Evolutionary conservation across 2,113 vertebrate genomes (phyloP), one percentile per base, ranked within the genome.

Genomic region (Sula dactylatra): DNA sequence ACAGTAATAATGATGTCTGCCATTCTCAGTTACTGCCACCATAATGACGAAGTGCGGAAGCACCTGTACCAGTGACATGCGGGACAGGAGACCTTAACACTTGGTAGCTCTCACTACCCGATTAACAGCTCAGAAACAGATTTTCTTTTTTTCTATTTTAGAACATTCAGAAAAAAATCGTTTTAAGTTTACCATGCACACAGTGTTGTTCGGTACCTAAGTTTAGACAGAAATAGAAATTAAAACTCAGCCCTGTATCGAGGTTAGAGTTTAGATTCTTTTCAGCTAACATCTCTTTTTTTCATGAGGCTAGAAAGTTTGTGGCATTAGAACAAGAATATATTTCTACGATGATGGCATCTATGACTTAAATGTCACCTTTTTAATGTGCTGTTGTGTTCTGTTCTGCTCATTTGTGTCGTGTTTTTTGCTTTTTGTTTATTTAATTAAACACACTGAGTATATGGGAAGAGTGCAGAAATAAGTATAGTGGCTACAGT

Each of bases 351-450:
- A 17, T 10, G 11, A 82, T 71, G 24, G 52, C 90, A 92, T 42
- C 55, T 81, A 2, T 27, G 78, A 38, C 79, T 93, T 86, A 65
- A 95, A 70, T 59, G 58, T 59, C 79, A 56, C 18, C 65, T 89
- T 93, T 91, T 69, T 31, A 58, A 95, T 2, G 79, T 94, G 88
- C 61, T 56, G 56, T 59, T 94, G 85, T 67, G 73, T 71, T 96
- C 38, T 67, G 61, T 96, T 97, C 69, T 90, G 64, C 83, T 97
- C 95, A 93, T 87, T 74, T 59, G 83, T 97, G 40, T 56, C 77
- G 86, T 93, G 77, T 36, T 82, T 76, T 94, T 54, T 80, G 31
- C 29, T 82, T 96, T 95, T 82, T 72, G 22, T 84, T 90, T 82
- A 31, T 82, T 85, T 89, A 88, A 86, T 80, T 40, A 50, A 95